Evolutionary conservation across 2,797 vertebrate genomes (phyloP).

Genomic region (Sebastolobus altivelis): DNA sequence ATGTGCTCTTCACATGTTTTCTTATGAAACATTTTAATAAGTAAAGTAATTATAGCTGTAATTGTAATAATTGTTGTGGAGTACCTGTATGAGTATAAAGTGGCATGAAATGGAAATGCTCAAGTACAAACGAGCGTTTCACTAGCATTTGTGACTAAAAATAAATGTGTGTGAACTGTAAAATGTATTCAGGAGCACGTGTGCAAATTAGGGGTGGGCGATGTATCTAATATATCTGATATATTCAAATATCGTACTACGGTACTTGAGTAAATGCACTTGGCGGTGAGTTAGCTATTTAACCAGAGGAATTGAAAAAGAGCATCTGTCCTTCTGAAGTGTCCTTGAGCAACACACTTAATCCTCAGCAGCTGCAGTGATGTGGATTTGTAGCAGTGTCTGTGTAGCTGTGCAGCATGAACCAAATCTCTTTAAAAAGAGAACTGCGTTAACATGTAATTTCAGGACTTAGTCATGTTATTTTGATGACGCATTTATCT

Average conservation of each 20-base stretch:
- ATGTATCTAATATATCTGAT: not conserved
- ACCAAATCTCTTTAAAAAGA: slow-evolving; percentile 37
- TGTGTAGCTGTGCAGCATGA: slow-evolving; percentile 24
- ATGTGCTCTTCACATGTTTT: not conserved
- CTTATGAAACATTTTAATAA: not conserved
- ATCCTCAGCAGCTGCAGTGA: slow-evolving; percentile 49
- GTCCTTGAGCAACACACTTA: slow-evolving; percentile 61
- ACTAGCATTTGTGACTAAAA: not conserved
- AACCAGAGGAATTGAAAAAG: slow-evolving; percentile 28
- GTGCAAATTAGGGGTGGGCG: not conserved
- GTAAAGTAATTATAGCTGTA: not conserved
- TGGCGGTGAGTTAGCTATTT: slow-evolving; percentile 13
- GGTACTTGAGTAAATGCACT: slow-evolving; percentile 14
- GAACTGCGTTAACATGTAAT: slow-evolving; percentile 36
- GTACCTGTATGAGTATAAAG: not conserved
- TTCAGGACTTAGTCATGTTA: slow-evolving; percentile 33
- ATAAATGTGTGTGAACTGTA: not conserved
- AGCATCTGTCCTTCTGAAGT: slow-evolving; percentile 43
- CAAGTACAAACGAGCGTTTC: not conserved
- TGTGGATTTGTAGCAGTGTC: slow-evolving; percentile 48
- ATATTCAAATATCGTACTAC: not conserved
- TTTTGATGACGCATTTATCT: slow-evolving; percentile 32
- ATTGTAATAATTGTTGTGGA: not conserved
- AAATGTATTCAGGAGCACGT: not conserved
- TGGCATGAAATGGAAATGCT: not conserved